Evolutionary conservation across 2,888 invertebrate species (phyloP), one percentile per base, ranked within the genome.

Genomic region (Pasiphila rectangulata): DNA sequence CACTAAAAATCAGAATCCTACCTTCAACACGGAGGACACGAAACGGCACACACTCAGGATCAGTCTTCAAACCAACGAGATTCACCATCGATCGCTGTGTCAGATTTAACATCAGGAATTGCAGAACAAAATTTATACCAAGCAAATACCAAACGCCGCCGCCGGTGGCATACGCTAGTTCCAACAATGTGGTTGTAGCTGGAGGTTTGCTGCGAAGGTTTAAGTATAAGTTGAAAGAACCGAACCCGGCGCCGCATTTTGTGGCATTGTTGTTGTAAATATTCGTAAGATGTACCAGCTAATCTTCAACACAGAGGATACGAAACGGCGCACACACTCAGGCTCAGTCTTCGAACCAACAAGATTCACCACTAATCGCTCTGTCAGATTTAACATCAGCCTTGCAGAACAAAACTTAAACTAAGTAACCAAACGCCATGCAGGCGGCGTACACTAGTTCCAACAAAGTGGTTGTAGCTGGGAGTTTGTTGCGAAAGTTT

Each of bases 131-230:
- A 56, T 72, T 75, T 4, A 56, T 69, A 4, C 48, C 57, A 0
- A 44, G 41, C 17, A 32, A 17, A 36, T 13, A 38, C 17, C 42
- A 23, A 46, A 19, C 37, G 19, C 58, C 21, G 54, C 58, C 21
- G 54, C 56, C 5, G 61, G 61, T 46, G 62, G 61, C 47, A 47
- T 59, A 35, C 53, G 54, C 41, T 48, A 42, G 32, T 6, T 30
- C 44, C 9, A 55, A 40, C 1, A 69, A 69, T 4, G 77, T 77
- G 0, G 64, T 80, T 0, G 67, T 81, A 0, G 87, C 85, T 0
- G 77, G 77, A 38, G 87, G 87, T 17, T 54, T 80, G 1, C 64
- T 89, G 29, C 72, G 82, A 63, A 79, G 87, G 48, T 89, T 89
- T 75, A 85, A 70, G 64, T 88, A 79, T 68, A 85, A 69, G 64